Base-by-base conservation (phyloP, 1,140 invertebrate genomes). In the Delia radicum region DNA sequence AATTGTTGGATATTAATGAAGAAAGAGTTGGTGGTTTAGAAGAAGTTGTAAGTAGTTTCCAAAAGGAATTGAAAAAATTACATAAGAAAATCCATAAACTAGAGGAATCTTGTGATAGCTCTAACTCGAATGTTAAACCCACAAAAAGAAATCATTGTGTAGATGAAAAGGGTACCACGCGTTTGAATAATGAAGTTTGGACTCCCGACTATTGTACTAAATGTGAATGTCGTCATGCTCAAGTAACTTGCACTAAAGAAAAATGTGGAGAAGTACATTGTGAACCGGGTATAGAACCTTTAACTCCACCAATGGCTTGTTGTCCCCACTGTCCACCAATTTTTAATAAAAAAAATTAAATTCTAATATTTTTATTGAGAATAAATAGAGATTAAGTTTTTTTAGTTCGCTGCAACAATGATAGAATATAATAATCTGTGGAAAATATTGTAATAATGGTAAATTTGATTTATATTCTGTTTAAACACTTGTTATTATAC, bases 21-120 rank as follows among this genome's bases (percentile, higher is more conserved):
- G 83, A 87, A 33, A 85, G 89, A 33, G 82, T 92, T 8, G 88
- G 88, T 78, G 86, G 88, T 78, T 71, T 92, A 8, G 88, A 90
- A 80, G 82, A 87, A 62, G 80, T 87, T 12, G 84, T 92, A 1
- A 80, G 85, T 21, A 82, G 87, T 46, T 79, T 91, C 26, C 83
- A 89, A 76, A 87, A 87, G 79, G 89, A 88, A 69, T 87, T 91
- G 7, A 86, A 86, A 26, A 79, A 86, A 12, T 79, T 90, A 29
- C 85, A 86, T 74, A 86, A 87, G 55, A 87, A 88, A 77, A 81
- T 90, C 13, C 79, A 86, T 77, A 85, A 87, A 78, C 76, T 90
- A 42, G 87, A 89, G 77, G 78, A 85, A 13, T 62, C 18, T 3
- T 71, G 63, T 72, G 21, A 83, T 80, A 26, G 86, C 82, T 75